Conservation (phyloP, 1,140 invertebrate genomes). For the Trichomalopsis sarcophagae region DNA sequence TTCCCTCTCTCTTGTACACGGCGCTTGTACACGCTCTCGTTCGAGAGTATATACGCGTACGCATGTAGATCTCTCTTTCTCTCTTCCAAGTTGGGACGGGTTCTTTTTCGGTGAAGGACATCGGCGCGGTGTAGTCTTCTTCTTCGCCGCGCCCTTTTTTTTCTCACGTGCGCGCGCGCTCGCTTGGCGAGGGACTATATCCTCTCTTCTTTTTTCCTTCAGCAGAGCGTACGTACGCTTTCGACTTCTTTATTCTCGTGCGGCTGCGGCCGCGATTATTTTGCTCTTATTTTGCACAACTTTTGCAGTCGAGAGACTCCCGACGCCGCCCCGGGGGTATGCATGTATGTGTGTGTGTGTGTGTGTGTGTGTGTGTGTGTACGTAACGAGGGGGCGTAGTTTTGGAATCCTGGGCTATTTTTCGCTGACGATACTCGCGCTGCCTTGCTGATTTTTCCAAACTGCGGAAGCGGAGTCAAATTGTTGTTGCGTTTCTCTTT, state of each 20-base stretch:
- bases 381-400: not conserved
- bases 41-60: not conserved
- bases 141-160: conserved; percentile 22
- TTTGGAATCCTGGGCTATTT: not conserved
- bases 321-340: too few relatives aligned
- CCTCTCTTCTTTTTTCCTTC: not conserved
- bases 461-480: not conserved
- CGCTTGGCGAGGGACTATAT: too few relatives aligned
- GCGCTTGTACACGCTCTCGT: not conserved
- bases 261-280: not conserved
- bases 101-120: conserved; percentile 7
- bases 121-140: not conserved
- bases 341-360: too few relatives aligned
- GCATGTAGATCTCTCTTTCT: not conserved
- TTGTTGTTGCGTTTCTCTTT: not conserved
- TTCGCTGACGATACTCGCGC: not conserved
- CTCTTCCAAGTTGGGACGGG: not conserved
- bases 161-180: not conserved
- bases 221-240: not conserved
- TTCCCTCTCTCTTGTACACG: not conserved
- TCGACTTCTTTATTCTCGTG: not conserved
- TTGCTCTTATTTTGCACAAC: conserved; percentile 17
- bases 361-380: too few relatives aligned
- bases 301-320: not conserved
- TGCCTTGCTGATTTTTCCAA: too few relatives aligned